Conservation (phyloP, 1,140 invertebrate genomes). For the Acyrthosiphon pisum region DNA sequence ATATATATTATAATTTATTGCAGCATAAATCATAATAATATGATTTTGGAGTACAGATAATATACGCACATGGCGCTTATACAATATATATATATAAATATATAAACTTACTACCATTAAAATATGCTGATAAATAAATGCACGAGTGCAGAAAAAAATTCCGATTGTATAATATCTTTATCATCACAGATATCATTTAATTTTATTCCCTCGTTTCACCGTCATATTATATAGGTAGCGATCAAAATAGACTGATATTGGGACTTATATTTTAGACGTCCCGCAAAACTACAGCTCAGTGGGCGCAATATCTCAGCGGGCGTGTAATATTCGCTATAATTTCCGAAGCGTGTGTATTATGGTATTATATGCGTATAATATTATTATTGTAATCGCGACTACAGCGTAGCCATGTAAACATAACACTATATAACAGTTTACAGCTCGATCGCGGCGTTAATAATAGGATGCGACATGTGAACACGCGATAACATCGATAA, state of each 20-base stretch:
- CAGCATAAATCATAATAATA: too few relatives aligned
- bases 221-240: too few relatives aligned
- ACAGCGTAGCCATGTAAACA: not conserved
- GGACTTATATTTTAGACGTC: not conserved
- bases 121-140: too few relatives aligned
- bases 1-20: too few relatives aligned
- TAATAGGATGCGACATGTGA: conserved; percentile 1
- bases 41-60: too few relatives aligned
- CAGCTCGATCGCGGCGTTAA: not conserved
- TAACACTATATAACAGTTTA: not conserved
- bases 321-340: not conserved
- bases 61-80: too few relatives aligned
- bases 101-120: too few relatives aligned
- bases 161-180: too few relatives aligned
- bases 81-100: too few relatives aligned
- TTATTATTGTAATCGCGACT: not conserved
- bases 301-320: not conserved
- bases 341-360: not conserved
- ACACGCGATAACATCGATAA: not conserved
- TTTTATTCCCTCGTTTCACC: too few relatives aligned
- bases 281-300: not conserved
- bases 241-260: not conserved
- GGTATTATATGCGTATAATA: not conserved
- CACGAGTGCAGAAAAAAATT: too few relatives aligned
- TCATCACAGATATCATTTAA: too few relatives aligned